These are phyloP conservation scores for Eremobia ochroleuca DNA, from an alignment of 2,888 invertebrate genomes.

Conservation along the genomic window DNA sequence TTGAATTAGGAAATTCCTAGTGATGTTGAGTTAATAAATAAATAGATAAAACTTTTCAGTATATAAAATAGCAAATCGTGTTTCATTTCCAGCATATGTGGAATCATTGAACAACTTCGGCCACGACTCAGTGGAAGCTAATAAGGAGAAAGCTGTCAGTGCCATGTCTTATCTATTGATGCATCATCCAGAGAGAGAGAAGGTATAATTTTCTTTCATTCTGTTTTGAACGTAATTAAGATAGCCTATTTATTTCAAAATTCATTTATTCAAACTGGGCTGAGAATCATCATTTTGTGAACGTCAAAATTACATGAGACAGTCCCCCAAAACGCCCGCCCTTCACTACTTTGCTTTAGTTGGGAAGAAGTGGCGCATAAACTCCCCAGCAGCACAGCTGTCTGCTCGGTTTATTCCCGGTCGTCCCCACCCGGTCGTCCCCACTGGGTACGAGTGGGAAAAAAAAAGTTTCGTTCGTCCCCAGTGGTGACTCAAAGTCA, in stretches of 20 bases:
- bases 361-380: not conserved
- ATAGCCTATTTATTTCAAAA: not conserved
- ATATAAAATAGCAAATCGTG: not conserved
- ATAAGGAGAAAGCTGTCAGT: conserved; percentile 95
- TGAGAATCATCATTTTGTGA: not conserved
- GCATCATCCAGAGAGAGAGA: conserved; percentile 96
- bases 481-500: no score
- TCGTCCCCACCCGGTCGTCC: no score
- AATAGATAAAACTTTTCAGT: no score
- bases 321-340: not conserved
- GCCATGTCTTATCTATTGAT: conserved; percentile 94
- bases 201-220: conserved; percentile 86
- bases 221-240: not conserved
- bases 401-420: no score
- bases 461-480: no score
- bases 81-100: conserved; percentile 91
- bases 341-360: no score
- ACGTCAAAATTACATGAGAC: not conserved
- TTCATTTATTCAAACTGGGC: not conserved
- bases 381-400: not conserved
- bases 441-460: no score
- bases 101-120: conserved; percentile 93
- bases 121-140: conserved; percentile 95
- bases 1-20: no score
- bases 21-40: no score